Evolutionary conservation across 2,113 vertebrate genomes (phyloP).

Genomic region (rat (Rattus norvegicus)): DNA sequence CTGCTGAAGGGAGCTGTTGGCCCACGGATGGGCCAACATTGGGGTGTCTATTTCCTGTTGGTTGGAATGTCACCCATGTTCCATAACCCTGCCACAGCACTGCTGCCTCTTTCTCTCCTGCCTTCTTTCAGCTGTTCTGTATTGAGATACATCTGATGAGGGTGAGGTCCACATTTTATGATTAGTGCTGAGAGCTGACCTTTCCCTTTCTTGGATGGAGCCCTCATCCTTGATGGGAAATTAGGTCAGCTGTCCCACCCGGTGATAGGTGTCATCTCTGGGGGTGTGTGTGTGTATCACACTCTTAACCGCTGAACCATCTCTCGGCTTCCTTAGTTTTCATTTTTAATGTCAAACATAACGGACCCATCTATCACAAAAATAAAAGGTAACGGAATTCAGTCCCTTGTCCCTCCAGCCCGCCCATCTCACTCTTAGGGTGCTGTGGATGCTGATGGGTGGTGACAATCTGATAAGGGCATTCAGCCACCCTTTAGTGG

Average conservation of each 20-base stretch:
- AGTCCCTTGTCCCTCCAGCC: neutral
- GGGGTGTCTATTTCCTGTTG: neutral
- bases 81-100: neutral
- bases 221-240: neutral
- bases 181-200: neutral
- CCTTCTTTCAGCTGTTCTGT: neutral
- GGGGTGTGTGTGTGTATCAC: neutral
- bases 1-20: neutral
- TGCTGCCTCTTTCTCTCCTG: neutral
- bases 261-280: neutral
- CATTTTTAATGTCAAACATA: neutral
- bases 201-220: neutral
- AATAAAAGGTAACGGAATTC: neutral
- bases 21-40: neutral
- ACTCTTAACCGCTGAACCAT: neutral
- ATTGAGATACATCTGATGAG: neutral
- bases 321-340: neutral
- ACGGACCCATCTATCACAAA: neutral
- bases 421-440: neutral
- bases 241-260: neutral
- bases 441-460: neutral
- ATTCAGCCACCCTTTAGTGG: neutral
- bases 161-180: neutral
- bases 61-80: neutral
- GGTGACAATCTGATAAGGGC: neutral